Evolutionary conservation across 35 echinoderm and acorn worm species (phyloP).

Genomic region (Apostichopus parvimensis): DNA sequence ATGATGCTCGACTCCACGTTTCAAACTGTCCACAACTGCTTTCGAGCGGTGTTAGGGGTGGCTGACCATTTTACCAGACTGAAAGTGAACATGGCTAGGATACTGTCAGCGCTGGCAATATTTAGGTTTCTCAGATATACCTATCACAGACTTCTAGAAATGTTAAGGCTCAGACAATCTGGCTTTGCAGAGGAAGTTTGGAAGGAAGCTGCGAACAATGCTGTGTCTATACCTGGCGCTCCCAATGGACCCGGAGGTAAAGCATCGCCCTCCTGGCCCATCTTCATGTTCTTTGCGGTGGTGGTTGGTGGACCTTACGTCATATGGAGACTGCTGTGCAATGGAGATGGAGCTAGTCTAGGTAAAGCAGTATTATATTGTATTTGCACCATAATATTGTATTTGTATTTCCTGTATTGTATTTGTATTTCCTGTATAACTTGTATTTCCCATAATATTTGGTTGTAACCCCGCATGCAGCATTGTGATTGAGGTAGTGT

Average conservation of each 20-base stretch:
- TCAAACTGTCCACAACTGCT: conserved; percentile 93
- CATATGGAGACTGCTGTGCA: conserved; percentile 92
- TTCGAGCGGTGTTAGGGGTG: conserved; percentile 88
- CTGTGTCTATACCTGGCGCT: neutral
- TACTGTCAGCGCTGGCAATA: conserved; percentile 79
- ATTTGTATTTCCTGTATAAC: too few species aligned
- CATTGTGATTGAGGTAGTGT: too few species aligned
- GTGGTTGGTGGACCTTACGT: conserved; percentile 90
- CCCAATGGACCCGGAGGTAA: neutral
- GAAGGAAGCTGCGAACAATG: conserved; percentile 68
- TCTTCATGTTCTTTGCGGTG: conserved; percentile 97
- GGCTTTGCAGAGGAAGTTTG: conserved; percentile 86
- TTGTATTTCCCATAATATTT: too few species aligned
- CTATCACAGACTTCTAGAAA: conserved; percentile 63
- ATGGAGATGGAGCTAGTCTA: conserved; percentile 46
- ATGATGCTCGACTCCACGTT: conserved; percentile 99
- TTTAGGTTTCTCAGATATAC: conserved; percentile 84
- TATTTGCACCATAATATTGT: neutral
- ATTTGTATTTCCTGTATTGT: too few species aligned
- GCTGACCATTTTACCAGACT: conserved; percentile 96
- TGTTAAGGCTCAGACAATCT: conserved; percentile 61
- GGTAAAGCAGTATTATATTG: neutral
- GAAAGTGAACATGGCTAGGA: conserved; percentile 83
- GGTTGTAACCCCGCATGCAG: too few species aligned
- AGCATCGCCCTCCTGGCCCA: conserved; percentile 82